Conservation (phyloP, 2,113 vertebrate species). For the Isichthys henryi region DNA sequence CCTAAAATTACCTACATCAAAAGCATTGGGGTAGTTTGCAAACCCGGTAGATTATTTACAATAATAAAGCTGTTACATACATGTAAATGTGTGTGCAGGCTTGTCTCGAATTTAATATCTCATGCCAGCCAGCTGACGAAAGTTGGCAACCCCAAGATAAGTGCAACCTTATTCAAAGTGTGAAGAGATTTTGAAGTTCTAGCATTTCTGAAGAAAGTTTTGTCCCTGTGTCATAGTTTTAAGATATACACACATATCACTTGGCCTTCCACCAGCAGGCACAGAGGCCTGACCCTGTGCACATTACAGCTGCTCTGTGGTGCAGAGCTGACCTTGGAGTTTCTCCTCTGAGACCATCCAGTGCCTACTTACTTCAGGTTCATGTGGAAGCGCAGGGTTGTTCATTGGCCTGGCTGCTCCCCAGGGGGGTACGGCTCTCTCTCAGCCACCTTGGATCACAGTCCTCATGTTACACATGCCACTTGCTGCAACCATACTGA, state of each 20-base stretch:
- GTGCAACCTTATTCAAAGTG: neutral
- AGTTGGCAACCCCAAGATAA: neutral
- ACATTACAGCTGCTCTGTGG: neutral
- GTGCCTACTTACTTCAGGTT: neutral
- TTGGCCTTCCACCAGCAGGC: neutral
- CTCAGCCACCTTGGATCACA: neutral
- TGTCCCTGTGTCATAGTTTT: neutral
- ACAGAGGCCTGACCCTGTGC: neutral
- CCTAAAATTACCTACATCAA: no score
- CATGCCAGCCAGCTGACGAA: no score
- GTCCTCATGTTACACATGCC: neutral
- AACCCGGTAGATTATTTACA: no score
- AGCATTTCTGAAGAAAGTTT: neutral
- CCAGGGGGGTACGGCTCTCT: neutral
- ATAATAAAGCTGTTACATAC: no score
- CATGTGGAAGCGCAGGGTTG: neutral
- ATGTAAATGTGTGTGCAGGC: no score
- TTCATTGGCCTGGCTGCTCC: neutral
- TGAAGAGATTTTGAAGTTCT: neutral
- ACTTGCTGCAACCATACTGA: neutral
- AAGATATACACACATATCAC: neutral
- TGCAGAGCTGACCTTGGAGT: neutral
- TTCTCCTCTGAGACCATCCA: neutral
- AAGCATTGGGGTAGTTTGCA: no score
- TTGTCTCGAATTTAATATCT: no score